Evolutionary conservation across 2,113 vertebrate genomes (phyloP), one percentile per base, ranked within the genome.

Genomic region (Glaucomys volans): DNA sequence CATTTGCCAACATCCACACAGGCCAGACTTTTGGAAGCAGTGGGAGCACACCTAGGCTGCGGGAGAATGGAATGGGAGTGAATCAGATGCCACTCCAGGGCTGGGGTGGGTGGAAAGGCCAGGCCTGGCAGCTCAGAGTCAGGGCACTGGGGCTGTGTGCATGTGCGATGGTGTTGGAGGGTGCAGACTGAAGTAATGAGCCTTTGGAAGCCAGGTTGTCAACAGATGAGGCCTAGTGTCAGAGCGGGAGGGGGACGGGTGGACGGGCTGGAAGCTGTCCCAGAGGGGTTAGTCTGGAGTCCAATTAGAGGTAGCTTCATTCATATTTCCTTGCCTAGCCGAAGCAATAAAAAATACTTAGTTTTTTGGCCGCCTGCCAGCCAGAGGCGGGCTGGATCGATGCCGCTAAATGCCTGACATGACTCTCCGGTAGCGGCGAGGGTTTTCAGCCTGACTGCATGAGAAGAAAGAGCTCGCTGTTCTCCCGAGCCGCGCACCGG

Each of bases 401-500:
- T 98, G 98, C 97, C 98, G 98, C 98, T 98, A 98, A 98, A 98
- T 97, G 98, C 98, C 97, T 97, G 98, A 98, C 98, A 98, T 95
- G 98, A 98, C 98, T 98, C 98, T 97, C 96, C 71, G 97, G 98
- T 97, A 98, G 98, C 98, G 91, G 98, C 30, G 35, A 97, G 97
- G 98, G 97, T 97, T 98, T 99, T 98, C 98, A 98, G 99, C 98
- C 98, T 98, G 98, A 98, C 98, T 99, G 99, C 98, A 98, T 97
- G 98, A 95, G 96, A 99, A 99, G 99, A 99, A 99, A 99, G 99
- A 97, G 91, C 97, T 97, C 30, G 97, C 98, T 98, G 99, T 99
- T 99, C 98, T 98, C 99, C 97, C 26, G 44, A 95, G 98, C 97
- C 32, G 92, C 69, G 93, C 94, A 96, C 91, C 59, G 93, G 98